Conservation (phyloP, 2,888 invertebrate genomes). For the Parnassius mnemosyne region DNA sequence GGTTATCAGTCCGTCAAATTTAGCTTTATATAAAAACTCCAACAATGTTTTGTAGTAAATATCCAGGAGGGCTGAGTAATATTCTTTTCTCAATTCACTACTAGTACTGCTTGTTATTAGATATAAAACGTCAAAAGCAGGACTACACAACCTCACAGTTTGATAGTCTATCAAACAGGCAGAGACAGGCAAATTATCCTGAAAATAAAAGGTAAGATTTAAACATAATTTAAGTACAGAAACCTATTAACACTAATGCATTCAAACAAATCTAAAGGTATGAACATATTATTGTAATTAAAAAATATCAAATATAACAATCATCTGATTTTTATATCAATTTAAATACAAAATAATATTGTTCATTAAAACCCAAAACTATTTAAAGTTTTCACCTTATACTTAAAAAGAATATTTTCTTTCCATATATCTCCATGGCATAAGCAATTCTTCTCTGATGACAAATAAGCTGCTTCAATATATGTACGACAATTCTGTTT, state of each 20-base stretch:
- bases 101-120: conserved; percentile 60
- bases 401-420: conserved; percentile 68
- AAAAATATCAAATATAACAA: no score
- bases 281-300: no score
- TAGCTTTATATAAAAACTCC: conserved; percentile 36
- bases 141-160: conserved; percentile 55
- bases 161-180: conserved; percentile 72
- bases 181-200: conserved; percentile 50
- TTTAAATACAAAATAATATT: no score
- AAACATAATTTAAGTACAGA: not conserved
- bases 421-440: conserved; percentile 76
- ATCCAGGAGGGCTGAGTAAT: conserved; percentile 49
- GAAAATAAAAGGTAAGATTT: conserved; percentile 35
- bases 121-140: conserved; percentile 63
- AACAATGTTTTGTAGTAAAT: conserved; percentile 54
- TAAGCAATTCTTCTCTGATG: conserved; percentile 49
- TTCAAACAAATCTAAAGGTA: no score
- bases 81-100: conserved; percentile 41
- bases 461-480: conserved; percentile 41
- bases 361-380: no score
- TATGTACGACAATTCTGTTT: conserved; percentile 44
- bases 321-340: no score
- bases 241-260: no score
- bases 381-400: conserved; percentile 46
- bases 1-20: conserved; percentile 39